Evolutionary conservation across 2,888 invertebrate species (phyloP).

Genomic region (Nomada lathburiana): DNA sequence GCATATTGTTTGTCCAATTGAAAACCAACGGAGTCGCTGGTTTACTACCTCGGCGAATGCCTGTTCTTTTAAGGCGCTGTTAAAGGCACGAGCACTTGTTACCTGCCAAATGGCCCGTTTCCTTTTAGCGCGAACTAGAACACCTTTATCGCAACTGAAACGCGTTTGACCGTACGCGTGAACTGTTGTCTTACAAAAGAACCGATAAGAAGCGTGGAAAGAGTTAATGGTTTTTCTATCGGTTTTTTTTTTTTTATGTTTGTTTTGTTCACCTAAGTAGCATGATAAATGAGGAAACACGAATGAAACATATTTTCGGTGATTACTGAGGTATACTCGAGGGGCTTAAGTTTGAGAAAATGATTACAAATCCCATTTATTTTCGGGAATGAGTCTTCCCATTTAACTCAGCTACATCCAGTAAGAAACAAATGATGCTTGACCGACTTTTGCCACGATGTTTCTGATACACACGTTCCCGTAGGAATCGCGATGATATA

Average conservation of each 20-base stretch:
- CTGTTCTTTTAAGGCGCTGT: conserved; percentile 15
- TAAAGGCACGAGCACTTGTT: conserved; percentile 27
- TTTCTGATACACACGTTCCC: conserved; percentile 32
- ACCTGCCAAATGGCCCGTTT: conserved; percentile 10
- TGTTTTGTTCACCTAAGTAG: neutral
- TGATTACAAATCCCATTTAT: too few species aligned
- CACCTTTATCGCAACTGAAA: conserved; percentile 5
- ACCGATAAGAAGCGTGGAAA: neutral
- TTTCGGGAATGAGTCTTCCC: neutral
- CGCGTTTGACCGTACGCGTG: neutral
- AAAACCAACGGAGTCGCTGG: neutral
- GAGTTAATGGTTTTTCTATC: neutral
- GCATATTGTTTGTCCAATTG: neutral
- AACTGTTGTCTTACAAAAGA: neutral
- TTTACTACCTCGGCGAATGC: neutral
- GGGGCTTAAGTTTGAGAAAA: too few species aligned
- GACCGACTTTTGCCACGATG: conserved; percentile 12
- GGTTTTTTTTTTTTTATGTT: neutral
- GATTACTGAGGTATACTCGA: neutral
- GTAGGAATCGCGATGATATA: conserved; percentile 34
- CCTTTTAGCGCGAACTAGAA: neutral
- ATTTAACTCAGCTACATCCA: neutral
- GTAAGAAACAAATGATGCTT: conserved; percentile 17
- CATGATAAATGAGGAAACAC: neutral
- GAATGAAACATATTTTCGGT: neutral